These are phyloP conservation scores for Poeciliopsis turneri DNA, from an alignment of 2,797 vertebrate species.

Conservation along the genomic window DNA sequence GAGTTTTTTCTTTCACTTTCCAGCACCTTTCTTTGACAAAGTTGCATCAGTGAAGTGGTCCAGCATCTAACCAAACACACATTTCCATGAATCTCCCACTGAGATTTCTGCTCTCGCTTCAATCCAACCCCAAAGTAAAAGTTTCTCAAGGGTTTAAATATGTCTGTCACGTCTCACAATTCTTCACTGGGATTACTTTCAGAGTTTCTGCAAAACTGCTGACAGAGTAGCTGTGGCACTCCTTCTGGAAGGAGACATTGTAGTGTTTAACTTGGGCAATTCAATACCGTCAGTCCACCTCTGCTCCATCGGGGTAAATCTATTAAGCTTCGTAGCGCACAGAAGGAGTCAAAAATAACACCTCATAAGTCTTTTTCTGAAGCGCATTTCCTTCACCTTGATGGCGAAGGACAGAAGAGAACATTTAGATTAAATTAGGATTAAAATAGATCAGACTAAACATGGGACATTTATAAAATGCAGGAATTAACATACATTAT, in stretches of 20 bases:
- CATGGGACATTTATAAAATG: not conserved
- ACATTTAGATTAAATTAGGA: not conserved
- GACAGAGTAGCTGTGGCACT: constrained; percentile 19
- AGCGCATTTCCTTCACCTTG: not conserved
- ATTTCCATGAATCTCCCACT: not conserved
- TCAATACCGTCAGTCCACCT: constrained; percentile 10
- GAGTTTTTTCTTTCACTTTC: not conserved
- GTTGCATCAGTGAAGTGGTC: not conserved
- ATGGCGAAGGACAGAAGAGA: not conserved
- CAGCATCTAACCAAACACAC: not conserved
- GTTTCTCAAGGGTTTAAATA: constrained; percentile 20
- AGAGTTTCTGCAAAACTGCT: constrained; percentile 31
- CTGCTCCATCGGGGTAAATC: not conserved
- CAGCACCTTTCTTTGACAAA: not conserved
- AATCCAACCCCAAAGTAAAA: not conserved
- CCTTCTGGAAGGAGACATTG: constrained; percentile 5
- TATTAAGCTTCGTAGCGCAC: not conserved
- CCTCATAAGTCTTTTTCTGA: not conserved
- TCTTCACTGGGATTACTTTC: constrained; percentile 18
- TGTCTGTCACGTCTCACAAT: constrained; percentile 22
- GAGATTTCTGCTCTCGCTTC: constrained; percentile 13
- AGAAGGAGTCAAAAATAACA: not conserved
- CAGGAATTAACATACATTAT: not conserved
- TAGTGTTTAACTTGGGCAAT: constrained; percentile 13
- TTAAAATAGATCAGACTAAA: not conserved